A percentile compares a stretch with the other conserved stretches of the same genome.
phyloP scores from a whole-genome alignment of 2,888 invertebrate species.

The Eurytoma adleriae region DNA sequence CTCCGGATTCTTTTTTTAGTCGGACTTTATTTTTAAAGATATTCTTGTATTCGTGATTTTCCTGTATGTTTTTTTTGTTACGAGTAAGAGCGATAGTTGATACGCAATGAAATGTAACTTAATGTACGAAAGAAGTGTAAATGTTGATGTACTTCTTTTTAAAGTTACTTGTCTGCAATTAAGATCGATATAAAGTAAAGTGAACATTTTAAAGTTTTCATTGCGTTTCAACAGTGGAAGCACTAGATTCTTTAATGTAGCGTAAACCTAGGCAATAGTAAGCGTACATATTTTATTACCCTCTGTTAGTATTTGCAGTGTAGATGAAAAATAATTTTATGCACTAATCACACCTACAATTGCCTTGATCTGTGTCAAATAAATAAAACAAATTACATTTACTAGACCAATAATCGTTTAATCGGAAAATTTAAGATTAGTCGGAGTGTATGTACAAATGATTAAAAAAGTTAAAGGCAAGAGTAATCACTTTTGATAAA shows the following conservation, averaged over 20 bases:
- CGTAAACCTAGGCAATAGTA: slow-evolving; percentile 26
- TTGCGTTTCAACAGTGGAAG: no score
- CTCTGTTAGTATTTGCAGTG: neutral
- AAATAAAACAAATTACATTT: slow-evolving; percentile 54
- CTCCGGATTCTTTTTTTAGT: no score
- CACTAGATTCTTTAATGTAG: neutral
- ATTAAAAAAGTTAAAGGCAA: slow-evolving; percentile 38
- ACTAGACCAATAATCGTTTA: slow-evolving; percentile 50
- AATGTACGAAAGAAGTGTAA: no score
- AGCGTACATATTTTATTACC: neutral
- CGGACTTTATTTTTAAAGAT: no score
- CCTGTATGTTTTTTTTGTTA: no score
- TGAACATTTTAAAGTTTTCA: no score
- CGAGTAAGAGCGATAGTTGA: no score
- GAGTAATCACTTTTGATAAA: slow-evolving; percentile 32
- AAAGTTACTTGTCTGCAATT: no score
- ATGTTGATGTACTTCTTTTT: no score
- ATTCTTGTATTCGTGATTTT: no score
- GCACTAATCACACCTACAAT: slow-evolving; percentile 11
- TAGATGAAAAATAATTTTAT: neutral
- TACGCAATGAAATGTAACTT: no score
- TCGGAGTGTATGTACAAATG: slow-evolving; percentile 35
- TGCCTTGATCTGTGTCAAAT: slow-evolving; percentile 45
- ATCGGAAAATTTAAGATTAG: slow-evolving; percentile 38
- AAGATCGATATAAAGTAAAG: no score